Percentiles rank a stretch among this genome's conserved stretches.
Evolutionary conservation across 2,797 vertebrate genomes (phyloP).

Genomic region (Zonotrichia albicollis): DNA sequence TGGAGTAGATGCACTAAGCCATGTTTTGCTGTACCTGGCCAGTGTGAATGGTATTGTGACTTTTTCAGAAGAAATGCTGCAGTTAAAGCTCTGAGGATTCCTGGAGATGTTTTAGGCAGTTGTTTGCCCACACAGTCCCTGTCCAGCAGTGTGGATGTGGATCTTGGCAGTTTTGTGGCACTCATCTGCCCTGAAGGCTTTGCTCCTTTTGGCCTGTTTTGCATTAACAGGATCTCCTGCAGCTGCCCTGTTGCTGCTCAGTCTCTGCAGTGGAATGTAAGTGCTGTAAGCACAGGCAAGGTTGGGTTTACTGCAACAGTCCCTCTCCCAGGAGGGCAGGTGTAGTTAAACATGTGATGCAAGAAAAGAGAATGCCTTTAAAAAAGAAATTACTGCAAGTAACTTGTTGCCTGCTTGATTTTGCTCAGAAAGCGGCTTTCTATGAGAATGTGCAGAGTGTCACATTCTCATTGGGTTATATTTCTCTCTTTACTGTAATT

Average conservation of each 20-base stretch:
- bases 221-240: neutral
- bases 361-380: neutral
- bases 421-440: neutral
- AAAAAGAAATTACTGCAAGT: neutral
- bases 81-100: neutral
- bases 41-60: neutral
- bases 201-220: neutral
- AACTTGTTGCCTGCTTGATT: neutral
- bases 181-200: neutral
- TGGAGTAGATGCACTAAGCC: neutral
- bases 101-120: neutral
- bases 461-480: neutral
- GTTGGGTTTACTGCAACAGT: neutral
- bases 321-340: rapidly evolving
- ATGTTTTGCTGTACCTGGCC: neutral
- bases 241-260: neutral
- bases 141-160: neutral
- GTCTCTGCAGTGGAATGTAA: neutral
- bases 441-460: neutral
- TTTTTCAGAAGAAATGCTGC: neutral
- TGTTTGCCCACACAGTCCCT: neutral
- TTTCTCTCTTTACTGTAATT: slow-evolving; percentile 2
- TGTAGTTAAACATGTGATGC: neutral
- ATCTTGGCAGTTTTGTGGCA: rapidly evolving
- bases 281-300: neutral